Conservation (phyloP, 2,888 invertebrate species). For the Apamea sordens region DNA sequence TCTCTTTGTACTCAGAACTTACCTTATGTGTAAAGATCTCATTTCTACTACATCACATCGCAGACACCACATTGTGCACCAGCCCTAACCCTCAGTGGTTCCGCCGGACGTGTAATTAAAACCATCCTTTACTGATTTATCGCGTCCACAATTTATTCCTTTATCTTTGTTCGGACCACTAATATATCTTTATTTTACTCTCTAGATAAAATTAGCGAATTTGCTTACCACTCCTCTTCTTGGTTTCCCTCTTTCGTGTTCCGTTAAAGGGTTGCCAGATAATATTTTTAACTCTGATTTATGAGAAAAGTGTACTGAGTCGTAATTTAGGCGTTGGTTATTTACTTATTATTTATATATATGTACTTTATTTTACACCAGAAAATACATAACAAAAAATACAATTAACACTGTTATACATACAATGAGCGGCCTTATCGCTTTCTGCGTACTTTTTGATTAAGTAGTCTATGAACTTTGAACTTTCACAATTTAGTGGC, state of each 20-base stretch:
- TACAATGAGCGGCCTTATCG: no score
- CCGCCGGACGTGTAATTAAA: slow-evolving; percentile 87
- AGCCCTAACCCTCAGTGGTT: slow-evolving; percentile 70
- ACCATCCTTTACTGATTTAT: slow-evolving; percentile 90
- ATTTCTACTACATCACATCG: neutral
- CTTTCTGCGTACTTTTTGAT: no score
- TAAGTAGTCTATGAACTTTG: neutral
- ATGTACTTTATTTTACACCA: no score
- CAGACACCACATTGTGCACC: slow-evolving; percentile 59
- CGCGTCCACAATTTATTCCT: slow-evolving; percentile 89
- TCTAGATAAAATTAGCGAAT: slow-evolving; percentile 88
- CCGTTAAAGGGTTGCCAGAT: slow-evolving; percentile 82
- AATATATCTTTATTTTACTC: slow-evolving; percentile 89
- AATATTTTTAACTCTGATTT: slow-evolving; percentile 81
- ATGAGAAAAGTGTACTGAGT: slow-evolving; percentile 70
- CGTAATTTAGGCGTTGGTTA: slow-evolving; percentile 49
- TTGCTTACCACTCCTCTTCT: slow-evolving; percentile 78
- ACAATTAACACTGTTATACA: no score
- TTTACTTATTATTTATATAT: no score
- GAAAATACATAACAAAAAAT: no score
- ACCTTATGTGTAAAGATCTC: neutral
- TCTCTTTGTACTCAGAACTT: no score
- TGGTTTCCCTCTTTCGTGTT: slow-evolving; percentile 73
- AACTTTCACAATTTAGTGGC: neutral
- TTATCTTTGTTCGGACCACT: slow-evolving; percentile 88